These are phyloP conservation scores for Bugulina stolonifera DNA, from an alignment of 2,888 invertebrate species.

Conservation along the genomic window DNA sequence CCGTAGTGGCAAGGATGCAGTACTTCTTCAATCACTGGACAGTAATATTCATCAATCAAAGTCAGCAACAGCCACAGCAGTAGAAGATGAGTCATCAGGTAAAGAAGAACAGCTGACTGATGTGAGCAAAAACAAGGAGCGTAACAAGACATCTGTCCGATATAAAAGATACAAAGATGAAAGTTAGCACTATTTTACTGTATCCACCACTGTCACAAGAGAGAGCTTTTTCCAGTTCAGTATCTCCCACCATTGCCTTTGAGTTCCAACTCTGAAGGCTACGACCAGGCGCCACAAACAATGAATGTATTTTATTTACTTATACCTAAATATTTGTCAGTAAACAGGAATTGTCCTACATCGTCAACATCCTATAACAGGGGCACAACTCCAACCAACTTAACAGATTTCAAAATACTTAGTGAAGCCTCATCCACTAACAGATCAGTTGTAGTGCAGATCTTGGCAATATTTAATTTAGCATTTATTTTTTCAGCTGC, in stretches of 20 bases:
- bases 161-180: conserved; percentile 13
- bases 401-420: too few relatives aligned
- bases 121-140: background rate
- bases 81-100: background rate
- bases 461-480: too few relatives aligned
- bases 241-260: background rate
- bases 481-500: too few relatives aligned
- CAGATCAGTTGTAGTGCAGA: too few relatives aligned
- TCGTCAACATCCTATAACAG: too few relatives aligned
- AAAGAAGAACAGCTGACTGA: background rate
- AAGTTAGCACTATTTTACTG: background rate
- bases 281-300: background rate
- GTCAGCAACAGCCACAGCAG: background rate
- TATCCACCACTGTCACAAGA: background rate
- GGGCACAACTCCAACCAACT: too few relatives aligned
- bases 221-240: background rate
- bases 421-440: too few relatives aligned
- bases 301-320: too few relatives aligned
- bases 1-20: background rate
- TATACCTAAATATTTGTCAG: too few relatives aligned
- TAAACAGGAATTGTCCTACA: too few relatives aligned
- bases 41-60: background rate
- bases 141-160: background rate
- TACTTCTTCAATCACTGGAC: conserved; percentile 14
- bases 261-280: background rate